A percentile compares a stretch with the other conserved stretches of the same genome.
phyloP scores from a whole-genome alignment of 2,797 vertebrate genomes.

The Hirundo rustica region DNA sequence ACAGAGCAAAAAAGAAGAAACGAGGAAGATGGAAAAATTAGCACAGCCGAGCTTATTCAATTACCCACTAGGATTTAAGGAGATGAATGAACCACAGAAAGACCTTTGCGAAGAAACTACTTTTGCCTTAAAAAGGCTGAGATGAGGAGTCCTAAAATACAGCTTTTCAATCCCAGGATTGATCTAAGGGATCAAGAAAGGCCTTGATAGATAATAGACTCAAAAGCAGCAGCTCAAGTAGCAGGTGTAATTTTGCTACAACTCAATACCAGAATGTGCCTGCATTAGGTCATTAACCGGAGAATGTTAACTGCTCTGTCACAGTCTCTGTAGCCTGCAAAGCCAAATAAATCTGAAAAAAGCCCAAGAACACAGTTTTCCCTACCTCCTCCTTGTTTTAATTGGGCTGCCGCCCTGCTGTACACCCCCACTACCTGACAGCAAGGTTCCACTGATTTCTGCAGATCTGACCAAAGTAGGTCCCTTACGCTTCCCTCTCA shows the following conservation, averaged over 20 bases:
- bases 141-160: constrained; percentile 16
- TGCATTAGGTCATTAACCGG: not conserved
- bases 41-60: constrained; percentile 36
- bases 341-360: not conserved
- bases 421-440: not conserved
- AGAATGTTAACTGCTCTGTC: not conserved
- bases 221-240: not conserved
- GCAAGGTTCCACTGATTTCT: not conserved
- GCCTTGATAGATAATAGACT: not conserved
- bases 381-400: not conserved
- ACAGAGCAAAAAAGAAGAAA: constrained; percentile 2
- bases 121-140: not conserved
- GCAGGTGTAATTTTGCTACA: not conserved
- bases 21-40: not conserved
- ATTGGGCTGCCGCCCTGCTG: not conserved
- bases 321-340: not conserved
- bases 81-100: constrained; percentile 13
- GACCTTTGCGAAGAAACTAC: not conserved
- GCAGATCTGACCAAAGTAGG: not conserved
- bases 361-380: not conserved
- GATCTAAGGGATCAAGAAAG: constrained; percentile 43
- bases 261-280: not conserved
- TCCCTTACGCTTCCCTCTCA: not conserved
- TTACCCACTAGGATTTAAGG: constrained; percentile 36
- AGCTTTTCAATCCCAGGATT: constrained; percentile 38